Conservation (phyloP, 2,888 invertebrate species). For the Drosophila cracens region DNA sequence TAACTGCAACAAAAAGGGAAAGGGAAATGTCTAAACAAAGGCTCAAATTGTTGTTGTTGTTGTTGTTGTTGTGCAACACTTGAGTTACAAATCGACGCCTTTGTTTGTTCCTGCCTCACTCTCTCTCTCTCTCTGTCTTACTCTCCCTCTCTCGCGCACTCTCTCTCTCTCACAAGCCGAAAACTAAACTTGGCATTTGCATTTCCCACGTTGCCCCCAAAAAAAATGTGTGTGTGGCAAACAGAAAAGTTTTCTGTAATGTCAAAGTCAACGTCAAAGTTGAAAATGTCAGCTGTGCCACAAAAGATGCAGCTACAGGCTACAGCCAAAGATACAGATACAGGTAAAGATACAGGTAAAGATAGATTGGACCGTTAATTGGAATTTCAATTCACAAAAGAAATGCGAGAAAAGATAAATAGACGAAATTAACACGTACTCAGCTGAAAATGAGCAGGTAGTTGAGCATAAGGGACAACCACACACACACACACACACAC, state of each 20-base stretch:
- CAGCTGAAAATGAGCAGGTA: constrained; percentile 77
- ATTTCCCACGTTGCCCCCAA: constrained; percentile 71
- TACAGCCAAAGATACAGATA: constrained; percentile 5
- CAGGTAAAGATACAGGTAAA: constrained; percentile 2
- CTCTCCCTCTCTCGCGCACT: background rate
- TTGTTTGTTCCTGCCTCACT: constrained; percentile 64
- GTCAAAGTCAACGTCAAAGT: constrained; percentile 55
- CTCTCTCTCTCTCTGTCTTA: constrained; percentile 10
- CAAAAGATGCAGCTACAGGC: constrained; percentile 22
- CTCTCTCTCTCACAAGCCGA: constrained; percentile 12
- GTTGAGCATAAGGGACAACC: constrained; percentile 52
- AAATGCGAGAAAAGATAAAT: constrained; percentile 51
- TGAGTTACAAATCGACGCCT: constrained; percentile 64
- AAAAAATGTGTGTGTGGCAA: constrained; percentile 10
- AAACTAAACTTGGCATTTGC: constrained; percentile 61
- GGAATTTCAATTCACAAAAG: constrained; percentile 61
- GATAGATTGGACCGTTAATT: constrained; percentile 60
- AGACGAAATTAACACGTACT: constrained; percentile 78
- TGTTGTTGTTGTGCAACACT: constrained; percentile 25
- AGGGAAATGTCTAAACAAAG: constrained; percentile 51
- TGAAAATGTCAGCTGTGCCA: constrained; percentile 53
- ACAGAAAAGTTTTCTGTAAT: constrained; percentile 13
- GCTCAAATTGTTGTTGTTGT: constrained; percentile 29
- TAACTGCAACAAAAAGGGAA: constrained; percentile 26
- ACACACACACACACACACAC: constrained; percentile 13